Conservation (phyloP, 2,113 vertebrate genomes). For the Amblyornis subalaris region DNA sequence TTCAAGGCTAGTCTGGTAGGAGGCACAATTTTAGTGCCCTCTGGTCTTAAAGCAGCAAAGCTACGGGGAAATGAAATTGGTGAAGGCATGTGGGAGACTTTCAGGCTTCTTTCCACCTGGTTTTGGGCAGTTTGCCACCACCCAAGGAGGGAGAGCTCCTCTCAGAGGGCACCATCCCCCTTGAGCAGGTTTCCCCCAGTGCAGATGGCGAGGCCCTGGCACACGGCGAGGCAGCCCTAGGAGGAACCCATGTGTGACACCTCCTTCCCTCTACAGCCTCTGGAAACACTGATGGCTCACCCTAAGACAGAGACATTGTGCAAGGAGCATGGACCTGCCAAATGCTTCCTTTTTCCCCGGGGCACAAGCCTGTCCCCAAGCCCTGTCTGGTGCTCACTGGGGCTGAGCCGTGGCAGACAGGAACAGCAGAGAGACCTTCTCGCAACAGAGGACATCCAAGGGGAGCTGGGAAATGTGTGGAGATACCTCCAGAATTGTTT, state of each 20-base stretch:
- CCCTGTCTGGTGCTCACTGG: accelerated
- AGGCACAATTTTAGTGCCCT: background rate
- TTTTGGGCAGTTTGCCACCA: background rate
- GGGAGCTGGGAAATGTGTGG: accelerated
- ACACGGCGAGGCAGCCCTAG: background rate
- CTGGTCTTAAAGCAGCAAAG: background rate
- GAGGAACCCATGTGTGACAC: background rate
- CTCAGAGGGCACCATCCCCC: background rate
- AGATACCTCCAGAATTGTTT: background rate
- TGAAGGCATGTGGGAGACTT: background rate
- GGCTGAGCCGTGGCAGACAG: background rate
- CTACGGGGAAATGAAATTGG: background rate
- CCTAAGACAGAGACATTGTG: too few relatives aligned
- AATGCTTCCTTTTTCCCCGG: background rate
- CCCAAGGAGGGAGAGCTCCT: background rate
- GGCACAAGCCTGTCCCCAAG: background rate
- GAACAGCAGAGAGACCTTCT: background rate
- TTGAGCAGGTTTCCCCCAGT: background rate
- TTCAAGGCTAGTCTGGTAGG: background rate
- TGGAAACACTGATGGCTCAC: background rate
- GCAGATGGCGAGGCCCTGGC: background rate
- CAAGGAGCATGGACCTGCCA: background rate
- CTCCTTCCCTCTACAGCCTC: background rate
- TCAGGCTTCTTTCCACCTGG: background rate
- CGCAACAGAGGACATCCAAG: background rate